These are phyloP conservation scores for Actenoides lindsayi DNA, from an alignment of 2,113 vertebrate genomes.

Conservation along the genomic window DNA sequence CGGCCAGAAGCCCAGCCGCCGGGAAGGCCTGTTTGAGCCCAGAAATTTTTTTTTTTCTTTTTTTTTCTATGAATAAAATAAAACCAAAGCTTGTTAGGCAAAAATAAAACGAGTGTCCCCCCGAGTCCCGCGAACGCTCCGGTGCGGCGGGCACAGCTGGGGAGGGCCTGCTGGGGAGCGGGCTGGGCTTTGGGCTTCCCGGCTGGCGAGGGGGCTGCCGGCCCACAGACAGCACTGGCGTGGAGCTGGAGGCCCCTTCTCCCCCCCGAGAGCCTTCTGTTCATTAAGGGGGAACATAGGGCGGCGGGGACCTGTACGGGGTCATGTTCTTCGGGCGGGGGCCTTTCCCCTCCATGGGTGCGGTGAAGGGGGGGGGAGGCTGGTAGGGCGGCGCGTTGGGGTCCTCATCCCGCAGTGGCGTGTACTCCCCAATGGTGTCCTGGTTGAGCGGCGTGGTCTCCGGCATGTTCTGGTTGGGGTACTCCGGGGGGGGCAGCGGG, in stretches of 20 bases:
- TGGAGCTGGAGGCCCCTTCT: slow-evolving; percentile 82
- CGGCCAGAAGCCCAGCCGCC: slow-evolving; percentile 75
- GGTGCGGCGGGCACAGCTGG: slow-evolving; percentile 55
- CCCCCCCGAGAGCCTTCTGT: slow-evolving; percentile 61
- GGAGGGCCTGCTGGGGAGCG: slow-evolving; percentile 66
- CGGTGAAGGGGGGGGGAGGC: slow-evolving; percentile 93
- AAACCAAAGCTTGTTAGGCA: slow-evolving; percentile 88
- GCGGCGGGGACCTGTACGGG: slow-evolving; percentile 94
- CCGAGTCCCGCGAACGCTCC: slow-evolving; percentile 65
- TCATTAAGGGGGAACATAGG: slow-evolving; percentile 96
- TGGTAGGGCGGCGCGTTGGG: slow-evolving; percentile 95
- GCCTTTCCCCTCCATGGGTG: slow-evolving; percentile 94
- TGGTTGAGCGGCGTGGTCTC: slow-evolving; percentile 92
- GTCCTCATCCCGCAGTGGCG: slow-evolving; percentile 91
- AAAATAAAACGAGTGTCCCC: slow-evolving; percentile 79
- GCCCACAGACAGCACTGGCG: slow-evolving; percentile 81
- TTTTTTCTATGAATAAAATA: slow-evolving; percentile 81
- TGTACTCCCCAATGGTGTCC: slow-evolving; percentile 92
- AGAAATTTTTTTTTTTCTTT: slow-evolving; percentile 19
- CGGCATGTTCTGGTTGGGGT: slow-evolving; percentile 90
- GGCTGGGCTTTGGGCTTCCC: slow-evolving; percentile 58
- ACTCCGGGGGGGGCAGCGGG: slow-evolving; percentile 91
- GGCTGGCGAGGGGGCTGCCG: slow-evolving; percentile 70
- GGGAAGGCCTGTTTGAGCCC: slow-evolving; percentile 74
- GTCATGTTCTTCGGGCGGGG: slow-evolving; percentile 99